Base-by-base conservation (phyloP, 1,140 invertebrate genomes). In the Mya arenaria region DNA sequence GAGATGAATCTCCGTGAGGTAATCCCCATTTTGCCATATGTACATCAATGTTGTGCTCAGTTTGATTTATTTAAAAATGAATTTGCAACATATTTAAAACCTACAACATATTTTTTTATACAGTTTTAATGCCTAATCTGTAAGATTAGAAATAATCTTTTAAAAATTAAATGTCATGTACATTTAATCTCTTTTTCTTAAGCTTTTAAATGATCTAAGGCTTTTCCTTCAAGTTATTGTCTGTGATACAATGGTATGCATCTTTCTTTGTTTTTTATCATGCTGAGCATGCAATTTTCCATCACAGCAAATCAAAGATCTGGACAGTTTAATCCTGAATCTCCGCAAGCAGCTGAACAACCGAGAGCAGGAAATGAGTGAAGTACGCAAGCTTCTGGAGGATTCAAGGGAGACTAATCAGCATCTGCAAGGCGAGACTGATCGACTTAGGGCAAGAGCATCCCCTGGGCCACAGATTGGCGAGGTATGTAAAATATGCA, bases 371-470 rank as follows among this genome's bases (percentile, higher is more conserved):
- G 79, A 82, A 39, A 48, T 82, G 15, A 2, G 25, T 39, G 79
- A 82, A 34, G 13, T 82, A 25, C 72, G 62, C 39, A 60, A 39
- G 71, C 79, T 73, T n/a, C 36, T 82, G 8, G n/a, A n/a, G 10
- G 69, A 73, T 28, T 4, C 72, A 28, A 15, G 28, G 39, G 56
- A 44, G 1, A 73, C 34, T 13, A 73, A 73, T 25, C 19, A 65
- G 28, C 44, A 65, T 0, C 37, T 82, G 6, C 79, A 82, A 66
- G 44, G 60, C 37, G 79, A 82, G 32, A 65, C 71, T 80, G 77
- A 80, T 55, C 34, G 52, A 13, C 52, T 58, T 8, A 23, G 65
- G 32, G 44, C 77, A 1, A 69, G 77, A 37, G 32, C 77, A 32
- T 80, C 77, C 25, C 77, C 77, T 56, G 66, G 63, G 19, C 65